Evolutionary conservation across 2,888 invertebrate species (phyloP), one percentile per base, ranked within the genome.

Genomic region (Colostygia pectinataria): DNA sequence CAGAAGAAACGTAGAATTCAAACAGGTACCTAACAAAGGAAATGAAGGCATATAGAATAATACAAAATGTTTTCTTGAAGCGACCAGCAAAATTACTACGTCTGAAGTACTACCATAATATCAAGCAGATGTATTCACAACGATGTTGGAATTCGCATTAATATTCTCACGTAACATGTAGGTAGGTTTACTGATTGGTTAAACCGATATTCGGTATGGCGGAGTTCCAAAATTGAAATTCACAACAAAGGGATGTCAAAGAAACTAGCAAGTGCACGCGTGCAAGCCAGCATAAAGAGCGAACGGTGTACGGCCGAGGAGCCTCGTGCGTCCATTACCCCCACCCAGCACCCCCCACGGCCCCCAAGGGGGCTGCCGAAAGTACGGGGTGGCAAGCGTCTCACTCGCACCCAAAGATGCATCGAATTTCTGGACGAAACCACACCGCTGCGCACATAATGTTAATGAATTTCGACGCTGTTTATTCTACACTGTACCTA

Each of bases 241-340:
- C 77, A 75, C 83, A 78, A 79, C 79, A 88, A 88, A 87, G 86
- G 80, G 77, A 83, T 79, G 79, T 80, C 85, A 87, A 88, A 88
- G 89, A 89, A 88, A 87, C 76, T 80, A 80, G 81, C 83, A 83
- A 86, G 86, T 83, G 83, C 80, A 88, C 86, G 89, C 88, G 84
- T 85, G 80, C 81, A 78, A 76, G 81, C 80, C 72, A 69, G 78
- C 82, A 81, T 85, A 86, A 84, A 86, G 84, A 85, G 82, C 78
- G 81, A 74, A 65, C 76, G 78, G 74, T 72, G 78, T 79, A 80
- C 76, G 78, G 76, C 80, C 77, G 82, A 78, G 77, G 80, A 82
- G 83, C 82, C 81, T 82, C 82, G 75, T 88, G 89, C 89, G 89
- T 89, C 89, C 89, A 87, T 88, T 85, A 85, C 86, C 80, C 80